Base-by-base conservation (phyloP, 2,113 vertebrate species). In the Dunckerocampus dactyliophorus region DNA sequence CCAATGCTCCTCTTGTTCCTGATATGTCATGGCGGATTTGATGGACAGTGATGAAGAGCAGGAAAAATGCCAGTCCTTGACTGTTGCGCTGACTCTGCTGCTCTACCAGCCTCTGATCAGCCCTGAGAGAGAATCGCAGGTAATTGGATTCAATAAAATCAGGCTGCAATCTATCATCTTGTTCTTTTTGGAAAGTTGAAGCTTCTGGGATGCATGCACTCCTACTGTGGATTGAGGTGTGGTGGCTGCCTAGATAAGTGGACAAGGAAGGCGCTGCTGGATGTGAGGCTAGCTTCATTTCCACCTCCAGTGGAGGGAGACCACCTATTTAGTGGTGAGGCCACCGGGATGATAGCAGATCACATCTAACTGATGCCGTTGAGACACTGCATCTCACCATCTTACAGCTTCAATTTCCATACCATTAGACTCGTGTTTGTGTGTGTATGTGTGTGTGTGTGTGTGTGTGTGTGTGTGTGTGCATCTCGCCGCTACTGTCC, bases 301-400 rank as follows among this genome's bases (percentile, higher is more conserved):
- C 89, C 83, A 85, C 88, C 88, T 90, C 88, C 89, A 89, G 82
- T 91, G 90, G 89, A 91, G 89, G 83, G 88, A 90, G 83, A 92
- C 89, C 85, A 80, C 89, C 87, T 85, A 82, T 87, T 89, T 85
- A 85, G 85, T 77, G 63, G 76, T 82, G 82, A 83, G 82, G 76
- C 87, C 85, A 87, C 80, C 48, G 85, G 85, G 85, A 85, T 75
- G 86, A 90, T 86, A 88, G 82, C 84, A 86, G 85, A 88, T 89
- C 85, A 82, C 77, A 83, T 84, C 80, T 63, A 64, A 79, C 72
- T 28, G 72, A 87, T 68, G 73, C 71, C 67, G 59, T 54, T 39
- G 54, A 72, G 76, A 74, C 46, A 69, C 71, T 77, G 75, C 76
- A 50, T 77, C 67, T 81, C 73, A 64, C 46, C 7, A 78, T 78